phyloP scores from a whole-genome alignment of 2,113 vertebrate species.

The Gnathonemus longibarbis region DNA sequence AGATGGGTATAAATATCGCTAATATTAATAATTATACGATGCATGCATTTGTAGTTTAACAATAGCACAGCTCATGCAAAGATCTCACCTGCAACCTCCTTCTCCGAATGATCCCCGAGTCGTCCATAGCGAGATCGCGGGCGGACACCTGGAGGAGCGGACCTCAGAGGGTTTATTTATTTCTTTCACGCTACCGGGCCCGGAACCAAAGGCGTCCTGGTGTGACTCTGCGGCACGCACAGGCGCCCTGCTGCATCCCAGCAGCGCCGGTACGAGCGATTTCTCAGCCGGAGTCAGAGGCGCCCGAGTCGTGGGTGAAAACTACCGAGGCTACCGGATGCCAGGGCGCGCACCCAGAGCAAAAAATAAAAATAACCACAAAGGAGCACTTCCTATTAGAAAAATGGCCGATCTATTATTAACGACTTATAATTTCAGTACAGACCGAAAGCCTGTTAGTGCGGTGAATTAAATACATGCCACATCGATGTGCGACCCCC shows the following conservation, averaged over 20 bases:
- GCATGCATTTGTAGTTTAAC: not conserved
- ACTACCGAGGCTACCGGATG: not conserved
- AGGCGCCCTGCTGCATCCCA: conserved; percentile 19
- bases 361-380: not conserved
- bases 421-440: not conserved
- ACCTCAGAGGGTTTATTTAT: conserved; percentile 16
- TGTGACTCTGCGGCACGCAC: conserved; percentile 29
- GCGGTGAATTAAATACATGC: not conserved
- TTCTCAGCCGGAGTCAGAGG: not conserved
- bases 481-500: not conserved
- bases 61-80: not conserved
- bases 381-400: not conserved
- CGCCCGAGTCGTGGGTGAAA: not conserved
- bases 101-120: conserved; percentile 67
- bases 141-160: conserved; percentile 17
- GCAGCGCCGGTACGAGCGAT: not conserved
- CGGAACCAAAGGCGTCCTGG: conserved; percentile 13
- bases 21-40: not conserved
- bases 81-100: conserved; percentile 65
- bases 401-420: not conserved
- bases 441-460: not conserved
- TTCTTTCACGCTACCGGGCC: conserved; percentile 15
- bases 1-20: not conserved
- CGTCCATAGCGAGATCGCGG: conserved; percentile 54
- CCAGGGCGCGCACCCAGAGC: not conserved